Conservation (phyloP, 2,113 vertebrate species). For the Phycodurus eques region DNA sequence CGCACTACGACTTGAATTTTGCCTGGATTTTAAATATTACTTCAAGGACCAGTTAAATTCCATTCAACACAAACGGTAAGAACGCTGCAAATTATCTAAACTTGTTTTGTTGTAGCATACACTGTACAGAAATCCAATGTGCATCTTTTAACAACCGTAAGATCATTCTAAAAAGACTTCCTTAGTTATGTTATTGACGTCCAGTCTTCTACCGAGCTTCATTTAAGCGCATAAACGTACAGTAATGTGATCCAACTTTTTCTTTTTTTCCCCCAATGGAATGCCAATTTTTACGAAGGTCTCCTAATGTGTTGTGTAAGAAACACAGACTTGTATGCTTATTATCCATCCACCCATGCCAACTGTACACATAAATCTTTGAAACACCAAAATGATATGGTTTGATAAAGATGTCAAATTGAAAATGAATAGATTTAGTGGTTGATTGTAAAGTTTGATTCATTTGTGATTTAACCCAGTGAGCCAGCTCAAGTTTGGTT, state of each 20-base stretch:
- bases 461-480: no score
- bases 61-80: constrained; percentile 34
- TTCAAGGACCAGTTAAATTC: neutral
- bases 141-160: neutral
- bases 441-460: neutral
- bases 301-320: no score
- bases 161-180: no score
- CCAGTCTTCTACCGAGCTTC: neutral
- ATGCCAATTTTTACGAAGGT: no score
- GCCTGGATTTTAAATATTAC: neutral
- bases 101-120: neutral
- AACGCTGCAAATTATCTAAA: neutral
- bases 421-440: neutral
- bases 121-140: no score
- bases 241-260: neutral
- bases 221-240: neutral
- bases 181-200: neutral
- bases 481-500: no score
- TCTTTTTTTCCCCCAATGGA: neutral
- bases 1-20: constrained; percentile 24
- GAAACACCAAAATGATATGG: neutral
- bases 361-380: neutral
- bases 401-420: no score
- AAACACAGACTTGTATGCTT: no score
- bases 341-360: neutral